Percentiles rank a stretch among this genome's conserved stretches.
These are phyloP conservation scores for Achroia grisella DNA, from an alignment of 1,140 invertebrate genomes.

Conservation along the genomic window DNA sequence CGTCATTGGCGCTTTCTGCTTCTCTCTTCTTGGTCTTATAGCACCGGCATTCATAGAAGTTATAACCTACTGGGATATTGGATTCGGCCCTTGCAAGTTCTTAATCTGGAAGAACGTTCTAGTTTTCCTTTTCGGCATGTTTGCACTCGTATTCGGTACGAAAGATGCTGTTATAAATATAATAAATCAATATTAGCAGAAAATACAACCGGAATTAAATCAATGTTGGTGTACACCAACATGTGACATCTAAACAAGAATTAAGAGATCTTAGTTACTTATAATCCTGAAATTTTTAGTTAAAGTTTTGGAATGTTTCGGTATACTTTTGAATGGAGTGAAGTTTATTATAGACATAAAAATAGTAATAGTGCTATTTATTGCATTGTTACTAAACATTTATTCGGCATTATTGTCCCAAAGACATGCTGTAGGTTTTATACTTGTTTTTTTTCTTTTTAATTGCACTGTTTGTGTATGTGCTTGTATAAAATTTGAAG, in stretches of 20 bases:
- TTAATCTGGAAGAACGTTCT: conserved; percentile 86
- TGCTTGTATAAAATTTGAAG: background rate
- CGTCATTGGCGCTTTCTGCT: conserved; percentile 95
- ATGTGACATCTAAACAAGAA: too few relatives aligned
- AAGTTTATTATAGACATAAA: background rate
- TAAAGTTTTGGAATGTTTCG: too few relatives aligned
- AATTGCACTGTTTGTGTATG: background rate
- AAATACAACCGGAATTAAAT: too few relatives aligned
- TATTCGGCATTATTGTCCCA: background rate
- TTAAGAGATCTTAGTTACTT: too few relatives aligned
- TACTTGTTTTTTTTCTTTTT: background rate
- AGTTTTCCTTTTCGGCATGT: conserved; percentile 81
- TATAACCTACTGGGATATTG: conserved; percentile 84
- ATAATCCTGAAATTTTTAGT: too few relatives aligned
- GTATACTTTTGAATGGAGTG: too few relatives aligned
- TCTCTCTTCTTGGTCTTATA: conserved; percentile 93
- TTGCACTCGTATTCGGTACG: conserved; percentile 87
- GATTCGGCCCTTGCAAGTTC: conserved; percentile 81
- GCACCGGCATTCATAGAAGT: conserved; percentile 93
- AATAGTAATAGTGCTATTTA: conserved; percentile 4
- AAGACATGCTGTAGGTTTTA: background rate
- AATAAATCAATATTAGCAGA: conserved; percentile 19
- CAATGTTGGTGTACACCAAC: too few relatives aligned
- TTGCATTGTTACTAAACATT: background rate
- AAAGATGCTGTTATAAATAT: conserved; percentile 84